Evolutionary conservation across 2,888 invertebrate species (phyloP).

Genomic region (Pandemis corylana): DNA sequence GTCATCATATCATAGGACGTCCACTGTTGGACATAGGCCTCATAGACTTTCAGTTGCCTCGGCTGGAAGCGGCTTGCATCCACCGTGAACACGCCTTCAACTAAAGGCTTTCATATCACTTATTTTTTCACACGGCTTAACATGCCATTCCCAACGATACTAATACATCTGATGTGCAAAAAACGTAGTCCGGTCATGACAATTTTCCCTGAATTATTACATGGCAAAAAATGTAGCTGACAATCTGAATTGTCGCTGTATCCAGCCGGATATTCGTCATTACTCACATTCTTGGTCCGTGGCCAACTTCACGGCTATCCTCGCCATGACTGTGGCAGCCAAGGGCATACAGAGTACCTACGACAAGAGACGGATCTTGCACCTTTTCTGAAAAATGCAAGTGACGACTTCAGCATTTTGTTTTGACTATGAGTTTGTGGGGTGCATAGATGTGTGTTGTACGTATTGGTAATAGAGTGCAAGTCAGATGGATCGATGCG

Average conservation of each 20-base stretch:
- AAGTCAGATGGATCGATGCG: no score
- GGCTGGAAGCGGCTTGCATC: no score
- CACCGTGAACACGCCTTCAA: no score
- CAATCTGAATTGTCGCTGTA: slow-evolving; percentile 43
- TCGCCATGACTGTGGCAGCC: slow-evolving; percentile 16
- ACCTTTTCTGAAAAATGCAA: no score
- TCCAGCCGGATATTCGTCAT: slow-evolving; percentile 73
- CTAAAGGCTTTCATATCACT: background rate
- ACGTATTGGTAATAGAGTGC: no score
- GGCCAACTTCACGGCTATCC: slow-evolving; percentile 66
- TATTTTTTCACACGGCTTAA: background rate
- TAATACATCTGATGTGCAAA: background rate
- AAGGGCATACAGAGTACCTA: background rate
- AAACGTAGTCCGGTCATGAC: background rate
- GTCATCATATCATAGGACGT: no score
- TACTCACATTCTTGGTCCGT: slow-evolving; percentile 70
- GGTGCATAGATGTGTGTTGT: no score
- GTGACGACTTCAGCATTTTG: no score
- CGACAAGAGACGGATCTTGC: no score
- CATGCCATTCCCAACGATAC: background rate
- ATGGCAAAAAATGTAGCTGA: slow-evolving; percentile 28
- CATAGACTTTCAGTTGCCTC: no score
- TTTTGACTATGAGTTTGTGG: no score
- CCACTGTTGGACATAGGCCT: no score
- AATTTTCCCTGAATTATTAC: slow-evolving; percentile 5